A percentile compares a stretch with the other conserved stretches of the same genome.
These are phyloP conservation scores for Montipora sp. DNA, from an alignment of 64 coral and sea anemone species.

Conservation along the genomic window DNA sequence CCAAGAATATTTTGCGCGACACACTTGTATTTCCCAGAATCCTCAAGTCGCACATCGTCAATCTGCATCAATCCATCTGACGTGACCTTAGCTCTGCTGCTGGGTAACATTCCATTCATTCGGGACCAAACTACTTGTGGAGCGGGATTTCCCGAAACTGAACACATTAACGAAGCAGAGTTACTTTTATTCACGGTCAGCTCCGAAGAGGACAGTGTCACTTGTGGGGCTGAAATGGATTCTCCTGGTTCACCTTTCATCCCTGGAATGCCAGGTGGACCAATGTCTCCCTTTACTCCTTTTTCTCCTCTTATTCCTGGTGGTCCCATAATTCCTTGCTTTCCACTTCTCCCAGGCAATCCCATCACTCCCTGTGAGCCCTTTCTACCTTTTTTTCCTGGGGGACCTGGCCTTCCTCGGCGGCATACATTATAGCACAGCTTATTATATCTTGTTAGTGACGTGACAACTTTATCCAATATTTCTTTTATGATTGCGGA, in stretches of 20 bases:
- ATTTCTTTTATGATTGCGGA: background rate
- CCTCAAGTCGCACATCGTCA: background rate
- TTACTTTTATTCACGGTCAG: conserved; percentile 1
- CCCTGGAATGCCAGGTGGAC: conserved; percentile 22
- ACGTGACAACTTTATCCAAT: background rate
- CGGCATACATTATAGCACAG: background rate
- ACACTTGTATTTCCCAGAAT: conserved; percentile 29
- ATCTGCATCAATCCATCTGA: conserved; percentile 10
- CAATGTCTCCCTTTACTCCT: conserved; percentile 39
- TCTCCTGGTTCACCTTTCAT: conserved; percentile 38
- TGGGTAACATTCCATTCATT: background rate
- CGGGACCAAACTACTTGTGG: background rate
- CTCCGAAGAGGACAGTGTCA: background rate
- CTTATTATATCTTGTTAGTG: background rate
- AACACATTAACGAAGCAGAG: background rate
- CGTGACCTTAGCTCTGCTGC: background rate
- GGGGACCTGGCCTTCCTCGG: background rate
- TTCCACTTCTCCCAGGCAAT: conserved; percentile 13
- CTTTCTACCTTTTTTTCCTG: conserved; percentile 4
- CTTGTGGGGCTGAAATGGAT: background rate
- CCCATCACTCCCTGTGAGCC: conserved; percentile 6
- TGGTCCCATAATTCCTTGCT: conserved; percentile 42
- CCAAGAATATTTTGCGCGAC: conserved; percentile 2
- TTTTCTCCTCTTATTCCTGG: conserved; percentile 31
- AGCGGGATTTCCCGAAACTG: conserved; percentile 6